Evolutionary conservation across 2,888 invertebrate species (phyloP), one percentile per base, ranked within the genome.

Genomic region (Caenorhabditis sp.): DNA sequence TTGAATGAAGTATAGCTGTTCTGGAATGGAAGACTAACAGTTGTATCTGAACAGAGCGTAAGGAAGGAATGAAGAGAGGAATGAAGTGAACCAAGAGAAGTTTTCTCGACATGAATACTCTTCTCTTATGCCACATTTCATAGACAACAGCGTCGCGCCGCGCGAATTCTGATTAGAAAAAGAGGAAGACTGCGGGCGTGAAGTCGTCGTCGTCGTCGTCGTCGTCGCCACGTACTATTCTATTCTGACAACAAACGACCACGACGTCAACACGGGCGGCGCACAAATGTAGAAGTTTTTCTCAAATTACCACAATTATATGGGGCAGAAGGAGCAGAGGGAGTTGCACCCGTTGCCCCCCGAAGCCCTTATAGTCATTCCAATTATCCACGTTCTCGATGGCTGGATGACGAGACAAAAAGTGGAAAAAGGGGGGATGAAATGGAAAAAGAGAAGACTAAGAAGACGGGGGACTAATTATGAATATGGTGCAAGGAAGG

Each of bases 301-400:
- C 78, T 79, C 70, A 79, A 79, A 79, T 79, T 79, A 79, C 78
- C 78, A 79, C 70, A 79, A 79, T 79, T 79, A 78, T 64, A 65
- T 50, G 32, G 24, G 26, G 37, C 22, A 58, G 55, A 65, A 55
- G 35, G 9, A 8, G 40, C 24, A 64, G 11, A 64, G 51, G 15
- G 3, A 22, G 60, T 24, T 40, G 50, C 32, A 32, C 56, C 32
- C n/a, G 56, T 40, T 53, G 53, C 50, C 53, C 37, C 56, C 32
- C n/a, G 56, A 53, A 65, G 53, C 50, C 53, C 37, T 28, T 28
- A 47, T 6, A 32, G 11, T 24, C 50, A 60, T 32, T 24, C 51
- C 13, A 24, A 47, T 65, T 53, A 26, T 61, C 51, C 44, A 2
- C 64, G 32, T 64, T 72, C 55, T 44, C 11, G 6, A n/a, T n/a